A percentile compares a stretch with the other conserved stretches of the same genome.
Conservation (phyloP, 2,888 invertebrate genomes). For the Lasioglossum pauxillum region DNA sequence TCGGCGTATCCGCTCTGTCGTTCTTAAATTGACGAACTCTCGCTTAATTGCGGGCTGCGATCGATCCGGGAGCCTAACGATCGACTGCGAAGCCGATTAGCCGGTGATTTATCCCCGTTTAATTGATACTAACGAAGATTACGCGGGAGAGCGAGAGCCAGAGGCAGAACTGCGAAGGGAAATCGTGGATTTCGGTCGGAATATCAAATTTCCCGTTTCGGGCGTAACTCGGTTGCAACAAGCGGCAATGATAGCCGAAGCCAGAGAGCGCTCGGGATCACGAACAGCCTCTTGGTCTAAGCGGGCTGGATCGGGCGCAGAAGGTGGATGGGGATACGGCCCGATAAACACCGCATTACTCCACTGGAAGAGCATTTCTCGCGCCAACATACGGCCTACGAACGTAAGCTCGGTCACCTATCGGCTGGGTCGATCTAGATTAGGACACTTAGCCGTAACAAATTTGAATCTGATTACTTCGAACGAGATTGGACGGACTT, state of each 20-base stretch:
- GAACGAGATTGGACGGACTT: slow-evolving; percentile 60
- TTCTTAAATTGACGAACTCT: slow-evolving; percentile 5
- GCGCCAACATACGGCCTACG: slow-evolving; percentile 72
- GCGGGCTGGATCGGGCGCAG: slow-evolving; percentile 73
- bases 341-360: slow-evolving; percentile 83
- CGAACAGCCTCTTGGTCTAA: slow-evolving; percentile 76
- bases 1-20: not conserved
- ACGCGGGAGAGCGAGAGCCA: not conserved
- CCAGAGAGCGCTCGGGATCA: slow-evolving; percentile 73
- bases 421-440: slow-evolving; percentile 74
- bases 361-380: slow-evolving; percentile 79
- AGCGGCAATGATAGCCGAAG: slow-evolving; percentile 75
- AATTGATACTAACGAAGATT: slow-evolving; percentile 11
- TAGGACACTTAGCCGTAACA: slow-evolving; percentile 67
- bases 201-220: slow-evolving; percentile 49
- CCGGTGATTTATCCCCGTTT: not conserved
- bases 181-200: slow-evolving; percentile 12
- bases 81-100: not conserved
- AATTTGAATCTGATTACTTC: slow-evolving; percentile 66
- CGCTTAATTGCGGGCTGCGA: slow-evolving; percentile 9
- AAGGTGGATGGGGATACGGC: slow-evolving; percentile 78
- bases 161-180: not conserved
- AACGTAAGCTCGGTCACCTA: slow-evolving; percentile 76
- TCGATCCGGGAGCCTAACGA: not conserved
- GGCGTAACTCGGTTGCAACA: slow-evolving; percentile 65